These are phyloP conservation scores for Brachystomella parvula DNA, from an alignment of 1,140 invertebrate species.

Conservation along the genomic window DNA sequence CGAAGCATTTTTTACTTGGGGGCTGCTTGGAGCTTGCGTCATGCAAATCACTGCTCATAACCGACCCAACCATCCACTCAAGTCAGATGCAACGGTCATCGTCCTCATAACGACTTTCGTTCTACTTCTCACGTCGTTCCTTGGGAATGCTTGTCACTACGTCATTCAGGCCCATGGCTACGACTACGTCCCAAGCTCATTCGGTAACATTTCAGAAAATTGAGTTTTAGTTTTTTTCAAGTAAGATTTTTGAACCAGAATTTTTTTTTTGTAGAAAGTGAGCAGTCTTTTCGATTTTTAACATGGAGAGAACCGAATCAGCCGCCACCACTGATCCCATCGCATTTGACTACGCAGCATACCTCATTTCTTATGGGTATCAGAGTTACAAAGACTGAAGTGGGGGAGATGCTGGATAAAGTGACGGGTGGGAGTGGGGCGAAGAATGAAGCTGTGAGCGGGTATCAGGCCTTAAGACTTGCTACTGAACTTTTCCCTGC, in stretches of 20 bases:
- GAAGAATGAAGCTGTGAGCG: slow-evolving; percentile 24
- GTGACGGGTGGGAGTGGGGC: neutral
- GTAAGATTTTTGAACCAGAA: neutral
- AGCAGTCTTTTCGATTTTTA: slow-evolving; percentile 63
- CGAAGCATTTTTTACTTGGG: slow-evolving; percentile 84
- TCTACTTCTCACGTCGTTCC: slow-evolving; percentile 61
- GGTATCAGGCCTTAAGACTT: slow-evolving; percentile 60
- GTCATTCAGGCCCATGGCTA: slow-evolving; percentile 63
- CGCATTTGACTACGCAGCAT: slow-evolving; percentile 56
- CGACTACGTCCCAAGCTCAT: slow-evolving; percentile 68
- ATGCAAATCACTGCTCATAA: slow-evolving; percentile 69
- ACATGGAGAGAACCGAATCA: slow-evolving; percentile 44
- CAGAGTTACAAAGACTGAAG: slow-evolving; percentile 51
- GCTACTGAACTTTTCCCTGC: slow-evolving; percentile 72
- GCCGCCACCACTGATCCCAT: slow-evolving; percentile 45
- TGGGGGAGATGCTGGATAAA: slow-evolving; percentile 8
- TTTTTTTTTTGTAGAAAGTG: slow-evolving; percentile 52
- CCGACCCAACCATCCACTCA: slow-evolving; percentile 61
- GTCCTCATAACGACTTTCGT: slow-evolving; percentile 67
- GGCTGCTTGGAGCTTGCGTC: slow-evolving; percentile 70
- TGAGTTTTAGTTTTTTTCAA: neutral
- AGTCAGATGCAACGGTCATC: slow-evolving; percentile 69
- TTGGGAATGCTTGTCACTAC: slow-evolving; percentile 70
- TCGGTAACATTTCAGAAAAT: slow-evolving; percentile 56
- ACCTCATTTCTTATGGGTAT: slow-evolving; percentile 63